A percentile compares a stretch with the other conserved stretches of the same genome.
phyloP scores from a whole-genome alignment of 2,797 vertebrate species.

The Schizopygopsis malacanthus region DNA sequence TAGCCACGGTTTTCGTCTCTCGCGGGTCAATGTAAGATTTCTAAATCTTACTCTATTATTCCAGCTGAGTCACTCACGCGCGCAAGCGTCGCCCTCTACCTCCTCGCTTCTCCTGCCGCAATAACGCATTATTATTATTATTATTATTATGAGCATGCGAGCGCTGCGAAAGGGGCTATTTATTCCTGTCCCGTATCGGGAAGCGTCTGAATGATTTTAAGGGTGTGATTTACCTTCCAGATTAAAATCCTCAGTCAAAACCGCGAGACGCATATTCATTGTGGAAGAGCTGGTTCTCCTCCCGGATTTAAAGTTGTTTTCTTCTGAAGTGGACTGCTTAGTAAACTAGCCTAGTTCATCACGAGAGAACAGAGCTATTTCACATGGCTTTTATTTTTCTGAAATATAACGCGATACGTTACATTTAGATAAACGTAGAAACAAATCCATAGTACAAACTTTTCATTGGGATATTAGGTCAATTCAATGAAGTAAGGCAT shows the following conservation, averaged over 20 bases:
- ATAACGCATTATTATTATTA: constrained; percentile 26
- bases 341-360: background rate
- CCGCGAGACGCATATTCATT: background rate
- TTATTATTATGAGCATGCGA: background rate
- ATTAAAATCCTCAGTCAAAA: background rate
- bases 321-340: background rate
- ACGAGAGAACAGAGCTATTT: background rate
- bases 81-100: constrained; percentile 53
- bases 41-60: background rate
- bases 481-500: background rate
- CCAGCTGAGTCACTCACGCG: constrained; percentile 78
- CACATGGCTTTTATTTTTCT: too few species aligned
- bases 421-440: background rate
- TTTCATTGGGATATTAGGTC: background rate
- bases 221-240: background rate
- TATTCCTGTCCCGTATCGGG: background rate
- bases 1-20: background rate
- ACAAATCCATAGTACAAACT: background rate
- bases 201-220: background rate
- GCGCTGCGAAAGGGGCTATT: background rate
- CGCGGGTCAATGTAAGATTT: background rate
- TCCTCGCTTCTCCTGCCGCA: constrained; percentile 71
- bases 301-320: constrained; percentile 6
- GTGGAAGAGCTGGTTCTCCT: background rate
- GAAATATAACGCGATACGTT: too few species aligned